Conservation (phyloP, 2,888 invertebrate genomes). For the Matsumyia berberina region DNA sequence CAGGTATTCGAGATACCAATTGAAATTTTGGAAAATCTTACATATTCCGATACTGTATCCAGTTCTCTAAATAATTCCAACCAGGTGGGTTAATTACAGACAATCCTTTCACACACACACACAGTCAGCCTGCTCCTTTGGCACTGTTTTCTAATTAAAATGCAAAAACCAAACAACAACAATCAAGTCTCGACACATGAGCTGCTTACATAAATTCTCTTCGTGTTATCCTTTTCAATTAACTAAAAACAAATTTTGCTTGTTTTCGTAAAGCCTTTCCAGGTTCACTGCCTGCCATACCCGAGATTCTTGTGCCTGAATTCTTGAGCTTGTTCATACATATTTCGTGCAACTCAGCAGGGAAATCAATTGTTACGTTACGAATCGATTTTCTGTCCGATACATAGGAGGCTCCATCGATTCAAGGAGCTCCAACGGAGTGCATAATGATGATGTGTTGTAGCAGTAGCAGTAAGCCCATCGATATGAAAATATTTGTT, state of each 20-base stretch:
- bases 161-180: background rate
- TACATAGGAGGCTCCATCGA: background rate
- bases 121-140: too few relatives aligned
- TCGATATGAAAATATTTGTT: too few relatives aligned
- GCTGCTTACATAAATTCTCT: conserved; percentile 6
- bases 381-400: conserved; percentile 1
- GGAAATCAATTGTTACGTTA: background rate
- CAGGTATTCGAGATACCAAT: too few relatives aligned
- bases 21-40: too few relatives aligned
- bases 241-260: conserved; percentile 54
- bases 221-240: conserved; percentile 54
- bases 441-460: too few relatives aligned
- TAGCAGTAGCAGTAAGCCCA: too few relatives aligned
- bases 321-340: too few relatives aligned
- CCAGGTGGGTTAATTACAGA: too few relatives aligned
- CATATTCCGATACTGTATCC: too few relatives aligned
- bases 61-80: too few relatives aligned
- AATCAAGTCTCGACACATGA: conserved; percentile 13
- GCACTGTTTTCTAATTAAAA: background rate
- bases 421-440: background rate
- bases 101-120: too few relatives aligned
- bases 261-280: conserved; percentile 43
- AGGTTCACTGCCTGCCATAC: conserved; percentile 43
- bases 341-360: background rate
- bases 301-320: background rate